Conservation (phyloP, 2,888 invertebrate species). For the Chymomyza procnemis region DNA sequence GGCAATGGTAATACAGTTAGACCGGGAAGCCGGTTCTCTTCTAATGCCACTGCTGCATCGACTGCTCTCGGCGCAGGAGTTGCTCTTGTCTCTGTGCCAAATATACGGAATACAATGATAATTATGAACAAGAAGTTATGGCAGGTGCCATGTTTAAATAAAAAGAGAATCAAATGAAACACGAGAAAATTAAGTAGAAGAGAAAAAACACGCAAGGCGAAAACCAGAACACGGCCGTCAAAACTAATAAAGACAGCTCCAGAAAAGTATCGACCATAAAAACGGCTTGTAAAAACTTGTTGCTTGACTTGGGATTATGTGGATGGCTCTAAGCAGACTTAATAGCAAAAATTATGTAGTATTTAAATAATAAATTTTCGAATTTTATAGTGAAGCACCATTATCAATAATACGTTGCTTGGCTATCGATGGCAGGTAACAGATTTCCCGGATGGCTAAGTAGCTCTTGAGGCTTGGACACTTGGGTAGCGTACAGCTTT, state of each 20-base stretch:
- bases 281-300: background rate
- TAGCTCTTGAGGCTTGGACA: background rate
- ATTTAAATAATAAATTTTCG: conserved; percentile 65
- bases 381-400: conserved; percentile 52
- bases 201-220: background rate
- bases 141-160: conserved; percentile 40
- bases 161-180: conserved; percentile 10
- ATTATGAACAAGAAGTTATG: conserved; percentile 52
- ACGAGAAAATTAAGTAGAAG: background rate
- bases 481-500: too few species aligned
- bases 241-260: conserved; percentile 36
- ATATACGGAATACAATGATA: conserved; percentile 8
- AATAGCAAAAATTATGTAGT: conserved; percentile 61
- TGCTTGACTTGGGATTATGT: conserved; percentile 9
- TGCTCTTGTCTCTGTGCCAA: background rate
- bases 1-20: conserved; percentile 16
- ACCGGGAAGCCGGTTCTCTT: conserved; percentile 10
- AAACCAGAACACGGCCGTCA: conserved; percentile 6
- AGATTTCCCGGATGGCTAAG: background rate
- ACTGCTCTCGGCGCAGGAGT: background rate
- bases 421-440: background rate
- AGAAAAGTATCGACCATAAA: conserved; percentile 16
- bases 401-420: conserved; percentile 41
- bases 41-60: background rate
- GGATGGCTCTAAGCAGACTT: conserved; percentile 23